These are phyloP conservation scores for Ooceraea biroi DNA, from an alignment of 1,140 invertebrate genomes.

Conservation along the genomic window DNA sequence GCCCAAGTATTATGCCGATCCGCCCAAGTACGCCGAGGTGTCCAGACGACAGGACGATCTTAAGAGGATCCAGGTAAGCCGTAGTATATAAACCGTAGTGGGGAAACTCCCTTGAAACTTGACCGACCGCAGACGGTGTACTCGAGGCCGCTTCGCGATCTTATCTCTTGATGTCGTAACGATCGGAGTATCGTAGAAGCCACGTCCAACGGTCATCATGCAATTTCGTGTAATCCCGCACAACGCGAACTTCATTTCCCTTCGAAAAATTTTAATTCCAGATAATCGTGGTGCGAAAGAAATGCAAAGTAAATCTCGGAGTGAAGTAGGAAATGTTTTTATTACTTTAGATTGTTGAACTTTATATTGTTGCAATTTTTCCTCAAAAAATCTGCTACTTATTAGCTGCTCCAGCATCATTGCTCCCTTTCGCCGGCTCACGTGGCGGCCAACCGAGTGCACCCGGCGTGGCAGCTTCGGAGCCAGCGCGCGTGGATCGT, in stretches of 20 bases:
- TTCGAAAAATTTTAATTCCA: too few relatives aligned
- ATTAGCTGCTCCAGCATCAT: not conserved
- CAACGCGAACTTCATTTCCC: too few relatives aligned
- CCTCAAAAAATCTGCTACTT: not conserved
- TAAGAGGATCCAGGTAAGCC: slow-evolving; percentile 78
- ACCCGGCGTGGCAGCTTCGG: not conserved
- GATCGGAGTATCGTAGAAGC: not conserved
- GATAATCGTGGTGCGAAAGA: too few relatives aligned
- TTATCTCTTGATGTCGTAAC: not conserved
- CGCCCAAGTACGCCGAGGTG: slow-evolving; percentile 82
- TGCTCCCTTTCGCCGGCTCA: slow-evolving; percentile 4
- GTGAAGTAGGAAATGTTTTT: not conserved
- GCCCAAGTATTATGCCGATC: slow-evolving; percentile 80
- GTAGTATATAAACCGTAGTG: not conserved
- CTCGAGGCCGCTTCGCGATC: not conserved
- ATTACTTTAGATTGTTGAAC: not conserved
- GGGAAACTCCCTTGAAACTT: not conserved
- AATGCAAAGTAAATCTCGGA: not conserved
- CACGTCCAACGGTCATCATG: not conserved
- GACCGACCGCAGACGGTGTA: not conserved
- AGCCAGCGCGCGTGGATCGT: slow-evolving; percentile 40
- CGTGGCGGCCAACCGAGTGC: slow-evolving; percentile 8
- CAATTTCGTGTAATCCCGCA: not conserved
- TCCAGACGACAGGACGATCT: slow-evolving; percentile 78
- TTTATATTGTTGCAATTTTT: slow-evolving; percentile 8